These are phyloP conservation scores for Drosophila meridiana DNA, from an alignment of 2,888 invertebrate genomes.

Conservation along the genomic window DNA sequence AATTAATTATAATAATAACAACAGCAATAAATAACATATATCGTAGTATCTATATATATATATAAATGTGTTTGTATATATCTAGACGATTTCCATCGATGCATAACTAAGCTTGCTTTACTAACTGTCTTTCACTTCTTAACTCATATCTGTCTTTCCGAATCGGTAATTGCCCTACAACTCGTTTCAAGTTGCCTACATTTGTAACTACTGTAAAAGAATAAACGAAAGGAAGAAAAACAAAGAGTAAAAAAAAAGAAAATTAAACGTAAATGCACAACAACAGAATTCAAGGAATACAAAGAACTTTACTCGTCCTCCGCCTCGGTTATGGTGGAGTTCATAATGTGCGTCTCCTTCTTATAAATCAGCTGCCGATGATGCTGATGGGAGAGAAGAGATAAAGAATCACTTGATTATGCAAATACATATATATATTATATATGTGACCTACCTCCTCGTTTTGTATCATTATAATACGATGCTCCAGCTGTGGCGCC, in stretches of 20 bases:
- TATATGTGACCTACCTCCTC: slow-evolving; percentile 87
- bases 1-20: slow-evolving; percentile 47
- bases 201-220: slow-evolving; percentile 57
- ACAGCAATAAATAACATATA: slow-evolving; percentile 62
- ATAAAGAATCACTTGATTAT: not conserved
- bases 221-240: slow-evolving; percentile 31
- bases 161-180: slow-evolving; percentile 47
- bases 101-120: slow-evolving; percentile 52
- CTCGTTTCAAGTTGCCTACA: slow-evolving; percentile 46
- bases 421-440: not conserved
- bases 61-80: slow-evolving; percentile 19
- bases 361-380: slow-evolving; percentile 82
- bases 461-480: slow-evolving; percentile 91
- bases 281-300: slow-evolving; percentile 19
- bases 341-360: slow-evolving; percentile 87
- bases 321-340: slow-evolving; percentile 90
- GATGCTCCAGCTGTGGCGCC: slow-evolving; percentile 92
- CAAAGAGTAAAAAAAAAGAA: slow-evolving; percentile 19
- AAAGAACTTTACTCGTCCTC: slow-evolving; percentile 86
- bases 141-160: slow-evolving; percentile 61
- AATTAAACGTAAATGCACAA: slow-evolving; percentile 60
- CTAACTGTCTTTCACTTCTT: slow-evolving; percentile 17
- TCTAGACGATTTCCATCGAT: slow-evolving; percentile 38
- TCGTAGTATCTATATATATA: slow-evolving; percentile 25
- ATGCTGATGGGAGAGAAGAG: slow-evolving; percentile 72